Conservation (phyloP, 2,113 vertebrate species). For the Clarias magur region DNA sequence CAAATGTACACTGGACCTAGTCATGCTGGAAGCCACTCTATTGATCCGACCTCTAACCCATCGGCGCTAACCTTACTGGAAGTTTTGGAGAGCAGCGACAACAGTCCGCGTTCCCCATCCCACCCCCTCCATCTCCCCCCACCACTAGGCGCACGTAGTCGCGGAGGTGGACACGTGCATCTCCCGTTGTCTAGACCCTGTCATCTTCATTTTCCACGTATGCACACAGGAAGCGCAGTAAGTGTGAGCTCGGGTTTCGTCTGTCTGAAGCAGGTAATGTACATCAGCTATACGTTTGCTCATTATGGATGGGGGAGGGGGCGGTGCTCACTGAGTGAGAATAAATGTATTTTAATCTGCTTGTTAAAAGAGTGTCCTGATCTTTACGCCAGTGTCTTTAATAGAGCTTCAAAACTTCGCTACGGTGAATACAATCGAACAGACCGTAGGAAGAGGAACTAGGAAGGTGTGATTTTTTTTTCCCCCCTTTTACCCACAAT, state of each 20-base stretch:
- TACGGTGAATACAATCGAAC: background rate
- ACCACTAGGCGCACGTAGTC: background rate
- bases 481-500: background rate
- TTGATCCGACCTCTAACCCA: constrained; percentile 48
- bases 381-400: background rate
- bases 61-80: constrained; percentile 52
- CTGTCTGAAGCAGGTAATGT: constrained; percentile 17
- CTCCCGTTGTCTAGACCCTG: constrained; percentile 34
- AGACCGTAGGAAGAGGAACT: background rate
- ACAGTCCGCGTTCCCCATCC: background rate
- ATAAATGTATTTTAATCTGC: background rate
- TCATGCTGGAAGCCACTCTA: constrained; percentile 41
- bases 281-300: background rate
- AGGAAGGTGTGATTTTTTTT: background rate
- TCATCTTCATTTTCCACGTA: background rate
- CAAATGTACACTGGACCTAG: constrained; percentile 13
- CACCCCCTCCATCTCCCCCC: too few species aligned
- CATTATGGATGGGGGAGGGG: background rate
- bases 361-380: background rate
- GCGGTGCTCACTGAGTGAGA: background rate
- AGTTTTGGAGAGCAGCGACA: constrained; percentile 32
- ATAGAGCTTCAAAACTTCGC: background rate
- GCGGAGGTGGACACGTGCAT: background rate
- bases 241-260: constrained; percentile 20
- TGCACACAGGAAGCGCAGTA: constrained; percentile 7